phyloP scores from a whole-genome alignment of 2,113 vertebrate genomes.

The Silurus asotus region DNA sequence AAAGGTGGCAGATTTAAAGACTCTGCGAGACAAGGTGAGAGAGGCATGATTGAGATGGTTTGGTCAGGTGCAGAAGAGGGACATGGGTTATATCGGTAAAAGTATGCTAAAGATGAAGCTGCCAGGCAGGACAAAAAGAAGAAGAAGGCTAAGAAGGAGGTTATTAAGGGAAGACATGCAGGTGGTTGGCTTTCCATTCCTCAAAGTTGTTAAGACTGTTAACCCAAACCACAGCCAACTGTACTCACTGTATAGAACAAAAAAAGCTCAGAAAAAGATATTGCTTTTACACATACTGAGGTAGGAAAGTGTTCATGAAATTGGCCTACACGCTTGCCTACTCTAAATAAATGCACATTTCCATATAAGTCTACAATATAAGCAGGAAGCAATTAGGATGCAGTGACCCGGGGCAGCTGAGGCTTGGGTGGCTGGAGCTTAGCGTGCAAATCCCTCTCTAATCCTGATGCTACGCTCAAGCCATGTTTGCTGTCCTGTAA shows the following conservation, averaged over 20 bases:
- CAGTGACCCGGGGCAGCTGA: slow-evolving; percentile 58
- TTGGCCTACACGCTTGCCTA: neutral
- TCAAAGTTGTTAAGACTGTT: neutral
- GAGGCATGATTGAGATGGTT: too few relatives aligned
- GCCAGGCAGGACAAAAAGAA: too few relatives aligned
- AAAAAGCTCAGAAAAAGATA: neutral
- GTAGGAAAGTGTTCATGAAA: neutral
- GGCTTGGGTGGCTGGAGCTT: slow-evolving; percentile 66
- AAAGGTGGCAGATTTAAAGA: too few relatives aligned
- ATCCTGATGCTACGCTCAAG: slow-evolving; percentile 63
- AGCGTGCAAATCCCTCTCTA: slow-evolving; percentile 72
- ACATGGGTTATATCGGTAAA: too few relatives aligned
- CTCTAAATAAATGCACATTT: neutral
- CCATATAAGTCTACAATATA: slow-evolving; percentile 24
- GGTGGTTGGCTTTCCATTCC: neutral
- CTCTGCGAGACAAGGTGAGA: too few relatives aligned
- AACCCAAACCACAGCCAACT: neutral
- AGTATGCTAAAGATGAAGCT: too few relatives aligned
- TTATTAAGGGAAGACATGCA: too few relatives aligned
- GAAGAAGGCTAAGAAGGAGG: too few relatives aligned
- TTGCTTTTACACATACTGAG: neutral
- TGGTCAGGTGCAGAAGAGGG: too few relatives aligned
- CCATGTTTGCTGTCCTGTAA: slow-evolving; percentile 63
- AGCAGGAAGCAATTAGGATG: slow-evolving; percentile 22
- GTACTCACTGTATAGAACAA: neutral